Conservation (phyloP, 2,888 invertebrate species). For the Copidosoma aretas region DNA sequence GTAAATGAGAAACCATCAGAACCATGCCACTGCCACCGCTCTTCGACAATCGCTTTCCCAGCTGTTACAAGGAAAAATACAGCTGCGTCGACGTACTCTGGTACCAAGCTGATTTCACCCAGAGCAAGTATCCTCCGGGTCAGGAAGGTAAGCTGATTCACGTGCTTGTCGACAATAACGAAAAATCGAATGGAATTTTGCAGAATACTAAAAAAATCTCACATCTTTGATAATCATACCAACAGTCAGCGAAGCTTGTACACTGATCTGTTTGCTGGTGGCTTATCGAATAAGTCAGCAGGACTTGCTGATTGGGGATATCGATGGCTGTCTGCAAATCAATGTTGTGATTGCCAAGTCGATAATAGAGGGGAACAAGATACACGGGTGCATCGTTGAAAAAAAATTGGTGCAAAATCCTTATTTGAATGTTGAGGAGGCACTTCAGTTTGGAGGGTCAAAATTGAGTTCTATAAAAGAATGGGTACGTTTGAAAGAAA, state of each 20-base stretch:
- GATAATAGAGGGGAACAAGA: conserved; percentile 68
- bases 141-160: conserved; percentile 51
- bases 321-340: conserved; percentile 54
- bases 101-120: conserved; percentile 69
- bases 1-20: too few relatives aligned
- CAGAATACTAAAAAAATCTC: too few relatives aligned
- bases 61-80: conserved; percentile 46
- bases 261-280: conserved; percentile 68
- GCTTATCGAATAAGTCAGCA: conserved; percentile 59
- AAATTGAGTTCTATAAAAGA: conserved; percentile 53
- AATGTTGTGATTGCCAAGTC: conserved; percentile 65
- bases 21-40: conserved; percentile 50
- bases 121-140: conserved; percentile 66
- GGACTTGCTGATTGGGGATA: conserved; percentile 44
- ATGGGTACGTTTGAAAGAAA: conserved; percentile 53
- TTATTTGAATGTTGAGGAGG: conserved; percentile 57
- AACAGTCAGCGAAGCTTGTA: conserved; percentile 69
- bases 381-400: conserved; percentile 60
- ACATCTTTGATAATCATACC: neutral
- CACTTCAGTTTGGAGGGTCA: conserved; percentile 59
- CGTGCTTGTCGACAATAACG: too few relatives aligned
- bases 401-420: conserved; percentile 54
- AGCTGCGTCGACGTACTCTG: conserved; percentile 58
- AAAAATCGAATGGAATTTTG: too few relatives aligned
- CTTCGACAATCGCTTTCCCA: conserved; percentile 50